Percentiles rank a stretch among this genome's conserved stretches.
Conservation (phyloP, 2,113 vertebrate species). For the Taxidea taxus region DNA sequence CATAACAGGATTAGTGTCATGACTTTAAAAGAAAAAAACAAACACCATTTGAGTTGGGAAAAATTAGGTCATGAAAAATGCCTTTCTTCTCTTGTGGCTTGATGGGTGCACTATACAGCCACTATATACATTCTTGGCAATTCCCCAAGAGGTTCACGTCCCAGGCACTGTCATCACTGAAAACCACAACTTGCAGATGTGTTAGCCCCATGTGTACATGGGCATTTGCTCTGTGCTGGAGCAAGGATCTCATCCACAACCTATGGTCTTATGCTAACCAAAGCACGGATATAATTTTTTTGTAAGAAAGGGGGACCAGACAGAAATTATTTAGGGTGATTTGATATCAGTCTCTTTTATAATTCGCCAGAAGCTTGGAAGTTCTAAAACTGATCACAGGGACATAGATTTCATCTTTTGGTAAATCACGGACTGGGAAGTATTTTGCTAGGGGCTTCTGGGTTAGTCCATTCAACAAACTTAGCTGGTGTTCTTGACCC, state of each 20-base stretch:
- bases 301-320: not conserved
- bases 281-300: not conserved
- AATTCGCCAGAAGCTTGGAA: not conserved
- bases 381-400: not conserved
- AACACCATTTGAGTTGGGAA: not conserved
- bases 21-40: not conserved
- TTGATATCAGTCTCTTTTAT: not conserved
- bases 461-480: not conserved
- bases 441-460: not conserved
- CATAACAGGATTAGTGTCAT: not conserved
- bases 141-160: not conserved
- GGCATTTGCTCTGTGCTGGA: not conserved
- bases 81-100: not conserved
- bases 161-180: not conserved
- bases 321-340: not conserved
- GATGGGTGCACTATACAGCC: not conserved
- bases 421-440: not conserved
- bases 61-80: not conserved
- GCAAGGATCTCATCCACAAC: not conserved
- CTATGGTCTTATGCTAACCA: not conserved
- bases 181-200: not conserved
- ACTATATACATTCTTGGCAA: not conserved
- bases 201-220: not conserved
- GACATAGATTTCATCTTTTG: not conserved
- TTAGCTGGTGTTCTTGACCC: not conserved